Base-by-base conservation (phyloP, 64 coral and sea anemone species). In the Pachyseris speciosa region DNA sequence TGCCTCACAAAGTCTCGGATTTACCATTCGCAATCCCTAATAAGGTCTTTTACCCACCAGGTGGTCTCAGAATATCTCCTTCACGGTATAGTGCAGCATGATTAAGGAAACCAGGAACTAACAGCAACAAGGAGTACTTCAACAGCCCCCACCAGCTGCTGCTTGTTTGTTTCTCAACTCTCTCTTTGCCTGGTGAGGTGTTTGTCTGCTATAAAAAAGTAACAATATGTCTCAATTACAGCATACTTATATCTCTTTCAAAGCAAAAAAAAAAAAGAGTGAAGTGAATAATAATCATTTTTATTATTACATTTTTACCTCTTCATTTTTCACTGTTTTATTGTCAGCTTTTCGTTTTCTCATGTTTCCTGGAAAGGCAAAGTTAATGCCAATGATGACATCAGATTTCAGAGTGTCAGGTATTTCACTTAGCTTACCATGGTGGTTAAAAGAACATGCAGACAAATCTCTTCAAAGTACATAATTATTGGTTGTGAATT, bases 31-130 rank as follows among this genome's bases (percentile, higher is more conserved):
- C n/a, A n/a, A n/a, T n/a, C n/a, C n/a, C n/a, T n/a, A 60, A 60
- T 13, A 57, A 57, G 52, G 4, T 57, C 4, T 57, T 5, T 22
- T 49, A 19, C 41, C 12, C 31, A 83, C 92, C 92, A 37, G 29
- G 80, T 38, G 87, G 86, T 49, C 64, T 45, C 7, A 94, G 78
- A 11, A 64, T 59, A 38, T 22, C 60, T 26, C n/a, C 48, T 65
- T 94, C 93, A 34, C 87, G 49, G 5, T 77, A 75, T 12, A 94
- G 44, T 13, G 87, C 87, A 2, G 93, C 93, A 69, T 94, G 87
- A 63, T 94, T 94, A 25, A 94, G 69, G 42, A 94, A 90, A 67
- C 67, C 86, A 67, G 93, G 93, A 42, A 90, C 51, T 33, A 94
- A 69, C 10, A 90, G 42, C 13, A 94, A 16, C 19, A 94, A 61